Base-by-base conservation (phyloP, 2,888 invertebrate species). In the Drosophila quinaria region DNA sequence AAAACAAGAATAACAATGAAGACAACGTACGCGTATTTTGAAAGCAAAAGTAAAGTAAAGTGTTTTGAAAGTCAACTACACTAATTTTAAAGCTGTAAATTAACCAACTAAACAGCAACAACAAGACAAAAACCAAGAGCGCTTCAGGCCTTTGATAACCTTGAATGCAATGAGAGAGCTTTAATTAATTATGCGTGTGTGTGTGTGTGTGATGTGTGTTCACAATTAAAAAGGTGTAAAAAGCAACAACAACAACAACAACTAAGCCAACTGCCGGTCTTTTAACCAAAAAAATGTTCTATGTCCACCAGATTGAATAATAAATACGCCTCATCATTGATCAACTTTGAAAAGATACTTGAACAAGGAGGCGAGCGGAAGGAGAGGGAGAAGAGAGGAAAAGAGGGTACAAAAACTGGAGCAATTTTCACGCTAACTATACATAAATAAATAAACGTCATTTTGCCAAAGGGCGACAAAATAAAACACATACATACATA, bases 1-100 rank as follows among this genome's bases (percentile, higher is more conserved):
- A n/a, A 42, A 25, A 37, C 31, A 62, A 64, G 49, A 76, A 50
- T 55, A 64, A 47, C 71, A 69, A 62, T 63, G 44, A 41, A 50
- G 55, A 35, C 29, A 50, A 44, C 63, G 44, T 65, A 62, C 71
- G 85, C 72, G 74, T 86, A 78, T 82, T 83, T 85, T 85, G 84
- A 85, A 85, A 85, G 84, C 84, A 85, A 85, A 89, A 89, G 84
- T 85, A 85, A 89, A 89, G 84, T 85, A 86, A 85, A 85, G 84
- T 89, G 84, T 85, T 85, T 85, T 89, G 84, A 85, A 85, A 85
- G 89, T 85, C 76, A 89, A 79, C 89, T 85, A 85, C 89, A 89
- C 87, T 85, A 85, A 85, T 85, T 85, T 85, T 85, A 78, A 89
- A 81, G 89, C 89, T 89, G 84, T 89, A 85, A 85, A 85, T 85